Percentiles rank a stretch among this genome's conserved stretches.
Evolutionary conservation across 2,113 vertebrate species (phyloP).

Genomic region (Albula glossodonta): DNA sequence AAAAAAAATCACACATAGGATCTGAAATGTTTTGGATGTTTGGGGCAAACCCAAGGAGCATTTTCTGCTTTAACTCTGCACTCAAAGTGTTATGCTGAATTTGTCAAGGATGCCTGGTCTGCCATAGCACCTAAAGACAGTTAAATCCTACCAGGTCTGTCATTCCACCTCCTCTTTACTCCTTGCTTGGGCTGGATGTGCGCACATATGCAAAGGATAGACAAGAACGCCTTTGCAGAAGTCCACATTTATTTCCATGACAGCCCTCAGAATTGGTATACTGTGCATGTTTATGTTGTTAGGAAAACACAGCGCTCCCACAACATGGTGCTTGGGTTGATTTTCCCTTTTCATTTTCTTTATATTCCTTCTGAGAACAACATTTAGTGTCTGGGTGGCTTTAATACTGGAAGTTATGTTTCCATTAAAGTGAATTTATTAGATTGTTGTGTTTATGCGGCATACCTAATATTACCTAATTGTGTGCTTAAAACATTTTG

Average conservation of each 20-base stretch:
- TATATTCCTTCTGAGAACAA: not conserved
- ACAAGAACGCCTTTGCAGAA: not conserved
- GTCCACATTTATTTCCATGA: not conserved
- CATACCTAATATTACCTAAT: not conserved
- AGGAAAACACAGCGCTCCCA: not conserved
- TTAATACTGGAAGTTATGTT: not conserved
- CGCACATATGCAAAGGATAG: not conserved
- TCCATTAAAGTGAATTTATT: not conserved
- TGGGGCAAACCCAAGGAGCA: not conserved
- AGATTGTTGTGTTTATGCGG: not conserved
- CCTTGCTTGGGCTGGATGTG: not conserved
- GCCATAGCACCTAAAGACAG: not conserved
- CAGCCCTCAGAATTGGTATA: not conserved
- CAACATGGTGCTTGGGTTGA: not conserved
- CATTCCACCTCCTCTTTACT: not conserved
- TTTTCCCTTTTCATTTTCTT: not conserved
- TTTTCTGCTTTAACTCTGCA: not conserved
- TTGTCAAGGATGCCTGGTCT: not conserved
- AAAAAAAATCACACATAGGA: not conserved
- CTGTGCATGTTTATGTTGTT: not conserved
- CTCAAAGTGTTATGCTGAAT: not conserved
- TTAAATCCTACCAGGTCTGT: not conserved
- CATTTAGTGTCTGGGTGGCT: not conserved
- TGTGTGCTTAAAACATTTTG: not conserved
- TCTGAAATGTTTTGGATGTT: not conserved